Percentiles rank a stretch among this genome's conserved stretches.
Conservation (phyloP, 2,888 invertebrate species). For the Xestia sexstrigata region DNA sequence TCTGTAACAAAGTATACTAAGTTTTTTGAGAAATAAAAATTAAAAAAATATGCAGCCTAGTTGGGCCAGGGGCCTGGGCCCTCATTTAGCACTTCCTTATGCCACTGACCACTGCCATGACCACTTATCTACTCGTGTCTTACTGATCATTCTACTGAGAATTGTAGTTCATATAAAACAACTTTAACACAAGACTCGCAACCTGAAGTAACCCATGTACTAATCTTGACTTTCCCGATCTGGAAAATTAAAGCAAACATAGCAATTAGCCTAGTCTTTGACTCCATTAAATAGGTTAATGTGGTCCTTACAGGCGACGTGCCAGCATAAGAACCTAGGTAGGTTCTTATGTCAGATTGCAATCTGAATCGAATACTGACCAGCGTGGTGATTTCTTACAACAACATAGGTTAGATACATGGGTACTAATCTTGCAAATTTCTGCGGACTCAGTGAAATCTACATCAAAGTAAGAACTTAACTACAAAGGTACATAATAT, state of each 20-base stretch:
- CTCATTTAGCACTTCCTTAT: neutral
- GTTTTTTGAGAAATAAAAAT: neutral
- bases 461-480: neutral
- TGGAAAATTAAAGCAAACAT: slow-evolving; percentile 13
- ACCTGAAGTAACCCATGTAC: neutral
- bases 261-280: slow-evolving; percentile 24
- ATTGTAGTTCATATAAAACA: neutral
- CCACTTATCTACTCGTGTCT: neutral
- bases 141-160: neutral
- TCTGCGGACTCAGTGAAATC: neutral
- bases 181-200: neutral
- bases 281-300: slow-evolving; percentile 31
- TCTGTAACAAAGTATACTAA: neutral
- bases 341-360: slow-evolving; percentile 16
- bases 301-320: slow-evolving; percentile 30
- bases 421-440: neutral
- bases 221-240: neutral
- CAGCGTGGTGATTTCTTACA: neutral
- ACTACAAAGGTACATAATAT: neutral
- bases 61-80: neutral
- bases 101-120: too few relatives aligned
- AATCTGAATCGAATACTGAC: slow-evolving; percentile 15
- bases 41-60: neutral
- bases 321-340: neutral
- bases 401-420: neutral